phyloP scores from a whole-genome alignment of 2,797 vertebrate genomes.

The Botia kubotai region DNA sequence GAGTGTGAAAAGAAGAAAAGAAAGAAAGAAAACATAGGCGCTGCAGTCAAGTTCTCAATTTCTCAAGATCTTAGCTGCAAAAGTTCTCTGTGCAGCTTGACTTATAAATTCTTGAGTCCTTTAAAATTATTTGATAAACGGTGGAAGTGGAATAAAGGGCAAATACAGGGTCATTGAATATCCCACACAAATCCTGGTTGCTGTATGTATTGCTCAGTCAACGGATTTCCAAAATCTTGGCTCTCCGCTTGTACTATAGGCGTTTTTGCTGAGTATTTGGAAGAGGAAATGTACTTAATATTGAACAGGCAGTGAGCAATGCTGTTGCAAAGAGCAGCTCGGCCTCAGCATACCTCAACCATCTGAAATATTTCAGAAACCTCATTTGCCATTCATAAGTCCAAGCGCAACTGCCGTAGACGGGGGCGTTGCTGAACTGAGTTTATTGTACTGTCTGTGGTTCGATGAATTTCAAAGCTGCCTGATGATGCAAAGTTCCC shows the following conservation, averaged over 20 bases:
- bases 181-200: not conserved
- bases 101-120: not conserved
- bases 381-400: constrained; percentile 30
- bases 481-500: constrained; percentile 10
- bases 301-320: constrained; percentile 23
- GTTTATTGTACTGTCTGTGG: constrained; percentile 18
- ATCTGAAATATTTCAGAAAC: constrained; percentile 19
- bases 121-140: not conserved
- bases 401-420: constrained; percentile 13
- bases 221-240: constrained; percentile 16
- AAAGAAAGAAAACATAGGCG: not conserved
- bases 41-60: not conserved
- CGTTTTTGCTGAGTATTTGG: constrained; percentile 17
- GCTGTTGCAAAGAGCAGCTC: constrained; percentile 3
- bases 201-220: constrained; percentile 15
- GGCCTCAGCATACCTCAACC: constrained; percentile 21
- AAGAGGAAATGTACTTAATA: constrained; percentile 38
- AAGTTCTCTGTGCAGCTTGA: not conserved
- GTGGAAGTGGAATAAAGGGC: not conserved
- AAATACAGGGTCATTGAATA: not conserved
- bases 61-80: not conserved
- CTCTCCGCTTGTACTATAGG: not conserved
- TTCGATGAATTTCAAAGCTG: constrained; percentile 33
- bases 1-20: not conserved
- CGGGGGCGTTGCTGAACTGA: constrained; percentile 8